Evolutionary conservation across 2,888 invertebrate species (phyloP).

Genomic region (Sussaba pulchella): DNA sequence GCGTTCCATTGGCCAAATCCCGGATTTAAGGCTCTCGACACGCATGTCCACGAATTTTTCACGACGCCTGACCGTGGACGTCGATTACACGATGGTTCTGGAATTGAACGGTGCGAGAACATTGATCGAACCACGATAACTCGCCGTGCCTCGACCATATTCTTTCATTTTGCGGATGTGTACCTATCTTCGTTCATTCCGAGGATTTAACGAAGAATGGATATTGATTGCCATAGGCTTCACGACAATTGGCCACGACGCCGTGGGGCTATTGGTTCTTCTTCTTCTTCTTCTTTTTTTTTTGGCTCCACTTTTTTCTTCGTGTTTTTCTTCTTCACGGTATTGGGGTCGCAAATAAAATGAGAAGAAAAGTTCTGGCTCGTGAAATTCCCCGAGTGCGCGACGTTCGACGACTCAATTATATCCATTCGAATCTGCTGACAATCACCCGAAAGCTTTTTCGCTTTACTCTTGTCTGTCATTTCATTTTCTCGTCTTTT

Average conservation of each 20-base stretch:
- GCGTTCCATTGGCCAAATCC: slow-evolving; percentile 46
- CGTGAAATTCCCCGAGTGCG: slow-evolving; percentile 49
- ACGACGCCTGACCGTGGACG: slow-evolving; percentile 24
- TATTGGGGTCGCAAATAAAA: too few relatives aligned
- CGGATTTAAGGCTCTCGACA: slow-evolving; percentile 63
- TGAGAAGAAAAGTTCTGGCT: slow-evolving; percentile 47
- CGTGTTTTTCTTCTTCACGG: background rate
- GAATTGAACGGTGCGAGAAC: slow-evolving; percentile 4
- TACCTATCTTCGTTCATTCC: slow-evolving; percentile 27
- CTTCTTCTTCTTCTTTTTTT: too few relatives aligned
- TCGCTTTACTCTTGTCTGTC: background rate
- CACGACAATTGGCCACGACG: too few relatives aligned
- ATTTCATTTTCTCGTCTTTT: too few relatives aligned
- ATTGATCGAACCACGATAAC: slow-evolving; percentile 27
- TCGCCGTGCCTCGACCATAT: slow-evolving; percentile 26
- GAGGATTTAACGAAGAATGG: slow-evolving; percentile 51
- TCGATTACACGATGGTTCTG: slow-evolving; percentile 24
- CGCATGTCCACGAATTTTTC: slow-evolving; percentile 59
- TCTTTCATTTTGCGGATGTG: slow-evolving; percentile 2
- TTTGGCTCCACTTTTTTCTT: slow-evolving; percentile 12
- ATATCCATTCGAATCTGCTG: slow-evolving; percentile 44
- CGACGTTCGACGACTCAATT: background rate
- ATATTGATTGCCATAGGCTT: slow-evolving; percentile 50
- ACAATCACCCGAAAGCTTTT: slow-evolving; percentile 34
- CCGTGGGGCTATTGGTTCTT: too few relatives aligned